Base-by-base conservation (phyloP, 2,888 invertebrate genomes). In the Napeogenes sylphis region DNA sequence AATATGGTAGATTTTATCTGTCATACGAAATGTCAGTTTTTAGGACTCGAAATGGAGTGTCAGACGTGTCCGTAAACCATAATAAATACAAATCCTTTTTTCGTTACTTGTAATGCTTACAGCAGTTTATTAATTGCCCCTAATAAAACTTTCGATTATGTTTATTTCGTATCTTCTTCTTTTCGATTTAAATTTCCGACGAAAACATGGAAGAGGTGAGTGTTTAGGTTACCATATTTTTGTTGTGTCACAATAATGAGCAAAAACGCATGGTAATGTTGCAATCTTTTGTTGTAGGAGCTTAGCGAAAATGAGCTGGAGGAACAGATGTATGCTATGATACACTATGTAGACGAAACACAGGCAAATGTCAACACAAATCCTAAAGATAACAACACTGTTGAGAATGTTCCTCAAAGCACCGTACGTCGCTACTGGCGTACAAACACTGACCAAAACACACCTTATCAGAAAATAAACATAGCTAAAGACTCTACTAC, bases 121-220 rank as follows among this genome's bases (percentile, higher is more conserved):
- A 82, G 78, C 81, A 81, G 76, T 81, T 79, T 83, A 80, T 77
- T 77, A 80, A 79, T 79, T 76, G 78, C 77, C 76, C 76, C 73
- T 75, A 79, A 74, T 75, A 82, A 74, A 77, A 81, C 78, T 84
- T 80, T 81, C 82, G 82, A 87, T 87, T 90, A 90, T 90, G 90
- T 89, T 85, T 76, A 80, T 83, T 84, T 84, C 78, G 80, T 81
- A 81, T 82, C 78, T 77, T 75, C 75, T 79, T 79, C 75, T 82
- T 77, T 84, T 85, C 80, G 73, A 78, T 80, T 84, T 78, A 78
- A 82, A 85, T 81, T 84, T 74, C 75, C 81, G 78, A 78, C 80
- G 77, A 74, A 84, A 89, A 80, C 79, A 90, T 90, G 90, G 90
- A 89, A 79, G 88, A 89, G 87, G 90, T 90, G 75, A 75, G 85